phyloP scores from a whole-genome alignment of 2,888 invertebrate genomes.

The Meganola albula region DNA sequence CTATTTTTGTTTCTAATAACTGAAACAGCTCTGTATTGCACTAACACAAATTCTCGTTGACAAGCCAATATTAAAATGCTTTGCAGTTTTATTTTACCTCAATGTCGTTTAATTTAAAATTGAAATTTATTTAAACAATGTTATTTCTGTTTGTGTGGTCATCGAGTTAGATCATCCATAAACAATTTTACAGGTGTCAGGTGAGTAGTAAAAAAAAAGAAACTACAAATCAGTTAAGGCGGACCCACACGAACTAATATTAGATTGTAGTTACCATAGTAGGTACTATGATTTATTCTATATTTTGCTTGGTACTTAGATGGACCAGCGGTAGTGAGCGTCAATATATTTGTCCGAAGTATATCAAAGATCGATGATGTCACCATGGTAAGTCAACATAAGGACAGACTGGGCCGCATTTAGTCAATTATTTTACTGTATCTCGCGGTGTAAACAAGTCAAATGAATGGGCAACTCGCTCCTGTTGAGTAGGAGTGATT shows the following conservation, averaged over 20 bases:
- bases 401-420: conserved; percentile 58
- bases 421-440: conserved; percentile 49
- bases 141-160: conserved; percentile 33
- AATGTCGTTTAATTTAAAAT: conserved; percentile 37
- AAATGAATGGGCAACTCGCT: conserved; percentile 75
- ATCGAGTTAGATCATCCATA: conserved; percentile 14
- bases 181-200: conserved; percentile 27
- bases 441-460: conserved; percentile 61
- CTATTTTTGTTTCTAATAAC: conserved; percentile 23
- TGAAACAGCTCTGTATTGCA: conserved; percentile 48
- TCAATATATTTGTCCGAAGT: conserved; percentile 99
- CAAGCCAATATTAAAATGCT: conserved; percentile 48
- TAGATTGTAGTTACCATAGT: conserved; percentile 53
- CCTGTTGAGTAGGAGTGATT: conserved; percentile 58
- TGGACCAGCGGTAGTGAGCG: conserved; percentile 96
- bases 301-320: conserved; percentile 81
- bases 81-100: conserved; percentile 36
- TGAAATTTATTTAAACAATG: conserved; percentile 35
- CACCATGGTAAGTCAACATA: conserved; percentile 94
- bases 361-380: conserved; percentile 99
- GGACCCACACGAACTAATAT: conserved; percentile 34
- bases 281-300: conserved; percentile 50
- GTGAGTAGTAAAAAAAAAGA: no score
- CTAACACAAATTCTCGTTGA: conserved; percentile 74
- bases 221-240: no score